A percentile compares a stretch with the other conserved stretches of the same genome.
phyloP scores from a whole-genome alignment of 2,797 vertebrate genomes.

The Micromesistius poutassou region DNA sequence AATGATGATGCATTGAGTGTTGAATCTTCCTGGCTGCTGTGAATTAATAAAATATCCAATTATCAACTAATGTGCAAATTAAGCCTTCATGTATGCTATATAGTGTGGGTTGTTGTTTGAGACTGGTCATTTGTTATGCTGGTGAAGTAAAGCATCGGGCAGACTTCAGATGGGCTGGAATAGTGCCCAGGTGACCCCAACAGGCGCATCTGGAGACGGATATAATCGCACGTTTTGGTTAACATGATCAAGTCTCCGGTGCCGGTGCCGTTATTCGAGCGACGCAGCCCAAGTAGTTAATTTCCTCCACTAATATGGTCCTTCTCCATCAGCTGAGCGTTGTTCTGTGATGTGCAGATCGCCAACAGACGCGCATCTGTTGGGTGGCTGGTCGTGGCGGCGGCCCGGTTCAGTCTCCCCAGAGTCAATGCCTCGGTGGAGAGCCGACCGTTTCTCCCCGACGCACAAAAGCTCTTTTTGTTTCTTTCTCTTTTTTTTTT shows the following conservation, averaged over 20 bases:
- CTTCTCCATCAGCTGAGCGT: neutral
- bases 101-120: neutral
- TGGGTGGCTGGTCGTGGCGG: neutral
- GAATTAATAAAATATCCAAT: neutral
- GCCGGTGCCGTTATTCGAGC: neutral
- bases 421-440: neutral
- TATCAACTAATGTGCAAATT: no score
- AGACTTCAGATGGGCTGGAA: neutral
- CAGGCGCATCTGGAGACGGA: neutral
- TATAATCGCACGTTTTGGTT: neutral
- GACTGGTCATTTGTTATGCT: neutral
- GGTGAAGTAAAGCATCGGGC: neutral
- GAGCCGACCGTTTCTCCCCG: slow-evolving; percentile 9
- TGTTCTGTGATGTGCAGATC: neutral
- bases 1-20: no score
- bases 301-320: neutral
- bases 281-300: neutral
- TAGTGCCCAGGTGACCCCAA: neutral
- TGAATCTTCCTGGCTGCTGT: no score
- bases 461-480: slow-evolving; percentile 49
- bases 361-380: neutral
- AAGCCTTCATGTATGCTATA: neutral
- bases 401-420: neutral
- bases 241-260: neutral
- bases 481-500: slow-evolving; percentile 23